Evolutionary conservation across 2,113 vertebrate genomes (phyloP).

Genomic region (Heptranchias perlo): DNA sequence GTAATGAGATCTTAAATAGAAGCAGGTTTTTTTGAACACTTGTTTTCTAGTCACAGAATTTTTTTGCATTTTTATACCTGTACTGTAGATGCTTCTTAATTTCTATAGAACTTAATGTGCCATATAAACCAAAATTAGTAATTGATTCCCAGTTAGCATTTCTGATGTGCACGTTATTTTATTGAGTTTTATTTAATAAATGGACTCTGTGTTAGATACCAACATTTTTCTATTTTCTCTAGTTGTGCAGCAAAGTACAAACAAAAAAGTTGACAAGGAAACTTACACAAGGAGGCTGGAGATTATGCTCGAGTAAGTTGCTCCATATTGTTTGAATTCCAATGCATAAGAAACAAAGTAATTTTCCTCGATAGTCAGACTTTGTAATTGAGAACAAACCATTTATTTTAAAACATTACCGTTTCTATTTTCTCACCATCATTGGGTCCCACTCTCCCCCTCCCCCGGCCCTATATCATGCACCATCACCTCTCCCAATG

Average conservation of each 20-base stretch:
- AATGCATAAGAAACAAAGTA: background rate
- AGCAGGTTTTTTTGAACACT: background rate
- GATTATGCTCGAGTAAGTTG: conserved; percentile 87
- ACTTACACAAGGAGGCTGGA: conserved; percentile 74
- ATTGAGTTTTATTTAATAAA: background rate
- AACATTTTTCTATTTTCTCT: conserved; percentile 39
- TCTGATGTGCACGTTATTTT: background rate
- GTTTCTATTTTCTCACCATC: background rate
- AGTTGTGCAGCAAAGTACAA: conserved; percentile 57
- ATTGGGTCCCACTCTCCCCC: background rate
- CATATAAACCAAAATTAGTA: background rate
- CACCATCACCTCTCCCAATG: background rate
- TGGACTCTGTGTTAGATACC: background rate
- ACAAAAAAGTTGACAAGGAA: conserved; percentile 66
- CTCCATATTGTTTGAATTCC: conserved; percentile 12
- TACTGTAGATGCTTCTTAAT: background rate
- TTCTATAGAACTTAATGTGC: background rate
- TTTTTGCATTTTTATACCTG: background rate
- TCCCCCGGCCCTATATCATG: no score
- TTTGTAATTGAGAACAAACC: background rate
- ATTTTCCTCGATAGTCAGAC: no score
- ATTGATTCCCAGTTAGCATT: background rate
- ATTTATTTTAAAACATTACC: no score
- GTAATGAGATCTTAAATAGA: background rate
- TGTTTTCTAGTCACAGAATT: background rate